phyloP scores from a whole-genome alignment of 2,888 invertebrate species.

The Eumerus sabulonum region DNA sequence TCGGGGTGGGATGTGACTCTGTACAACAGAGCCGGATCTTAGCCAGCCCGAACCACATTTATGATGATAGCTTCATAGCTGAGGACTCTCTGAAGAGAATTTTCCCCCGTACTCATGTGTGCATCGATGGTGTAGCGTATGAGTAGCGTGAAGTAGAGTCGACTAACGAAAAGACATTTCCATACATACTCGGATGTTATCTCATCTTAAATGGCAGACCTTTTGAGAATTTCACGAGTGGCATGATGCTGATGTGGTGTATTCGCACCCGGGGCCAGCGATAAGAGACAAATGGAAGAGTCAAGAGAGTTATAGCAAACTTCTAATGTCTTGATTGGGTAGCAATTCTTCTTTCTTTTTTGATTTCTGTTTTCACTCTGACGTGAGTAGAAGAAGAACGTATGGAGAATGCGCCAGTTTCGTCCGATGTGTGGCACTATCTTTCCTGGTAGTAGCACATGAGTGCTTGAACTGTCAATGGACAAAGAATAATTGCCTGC shows the following conservation, averaged over 20 bases:
- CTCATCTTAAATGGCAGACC: constrained; percentile 34
- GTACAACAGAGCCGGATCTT: constrained; percentile 33
- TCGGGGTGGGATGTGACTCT: constrained; percentile 54
- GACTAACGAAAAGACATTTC: constrained; percentile 37
- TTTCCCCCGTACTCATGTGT: constrained; percentile 17
- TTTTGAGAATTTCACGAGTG: constrained; percentile 36
- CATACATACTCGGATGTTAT: constrained; percentile 39
- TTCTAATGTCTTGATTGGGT: constrained; percentile 57
- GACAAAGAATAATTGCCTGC: constrained; percentile 55
- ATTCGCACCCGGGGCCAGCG: constrained; percentile 22
- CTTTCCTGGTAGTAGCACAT: constrained; percentile 21
- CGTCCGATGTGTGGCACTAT: constrained; percentile 21
- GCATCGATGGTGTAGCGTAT: constrained; percentile 10
- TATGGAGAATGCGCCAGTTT: constrained; percentile 57
- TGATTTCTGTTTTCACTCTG: constrained; percentile 38
- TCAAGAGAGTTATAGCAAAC: constrained; percentile 41
- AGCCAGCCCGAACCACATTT: constrained; percentile 38
- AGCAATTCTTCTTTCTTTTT: constrained; percentile 28
- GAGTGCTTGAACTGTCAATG: constrained; percentile 38
- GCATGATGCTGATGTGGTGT: constrained; percentile 22
- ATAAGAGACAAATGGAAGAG: constrained; percentile 49
- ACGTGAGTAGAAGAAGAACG: constrained; percentile 2
- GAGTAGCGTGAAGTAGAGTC: constrained; percentile 32
- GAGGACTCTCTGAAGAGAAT: constrained; percentile 42
- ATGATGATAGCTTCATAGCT: constrained; percentile 31